Conservation (phyloP, 2,797 vertebrate genomes). For the Avahi laniger region DNA sequence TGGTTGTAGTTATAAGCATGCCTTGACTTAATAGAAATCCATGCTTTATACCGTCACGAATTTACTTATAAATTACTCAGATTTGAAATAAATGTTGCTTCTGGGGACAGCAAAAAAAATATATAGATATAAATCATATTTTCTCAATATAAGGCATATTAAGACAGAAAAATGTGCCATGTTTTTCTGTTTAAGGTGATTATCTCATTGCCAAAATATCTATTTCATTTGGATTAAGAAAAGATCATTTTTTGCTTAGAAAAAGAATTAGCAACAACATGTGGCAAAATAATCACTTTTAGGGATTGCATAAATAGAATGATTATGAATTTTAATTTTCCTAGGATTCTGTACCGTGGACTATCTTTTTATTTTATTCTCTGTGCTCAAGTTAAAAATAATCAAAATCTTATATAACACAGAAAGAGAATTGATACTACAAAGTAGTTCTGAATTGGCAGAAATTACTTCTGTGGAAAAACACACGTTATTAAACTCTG, state of each 20-base stretch:
- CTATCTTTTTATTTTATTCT: constrained; percentile 15
- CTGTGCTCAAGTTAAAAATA: not conserved
- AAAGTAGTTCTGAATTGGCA: constrained; percentile 7
- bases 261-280: not conserved
- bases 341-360: not conserved
- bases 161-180: not conserved
- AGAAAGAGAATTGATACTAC: not conserved
- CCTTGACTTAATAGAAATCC: not conserved
- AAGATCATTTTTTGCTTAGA: constrained; percentile 2
- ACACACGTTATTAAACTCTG: not conserved
- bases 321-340: constrained; percentile 27
- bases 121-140: not conserved
- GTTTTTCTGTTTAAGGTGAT: not conserved
- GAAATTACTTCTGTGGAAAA: constrained; percentile 6
- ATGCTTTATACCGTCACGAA: not conserved
- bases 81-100: constrained; percentile 8
- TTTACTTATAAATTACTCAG: not conserved
- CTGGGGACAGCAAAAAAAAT: not conserved
- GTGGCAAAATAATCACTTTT: not conserved
- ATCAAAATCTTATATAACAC: not conserved
- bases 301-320: not conserved
- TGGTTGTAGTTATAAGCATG: not conserved
- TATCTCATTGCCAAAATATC: constrained; percentile 21
- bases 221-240: not conserved
- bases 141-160: constrained; percentile 14